phyloP scores from a whole-genome alignment of 92 coral and sea anemone species.

The Epizoanthus ramosus region DNA sequence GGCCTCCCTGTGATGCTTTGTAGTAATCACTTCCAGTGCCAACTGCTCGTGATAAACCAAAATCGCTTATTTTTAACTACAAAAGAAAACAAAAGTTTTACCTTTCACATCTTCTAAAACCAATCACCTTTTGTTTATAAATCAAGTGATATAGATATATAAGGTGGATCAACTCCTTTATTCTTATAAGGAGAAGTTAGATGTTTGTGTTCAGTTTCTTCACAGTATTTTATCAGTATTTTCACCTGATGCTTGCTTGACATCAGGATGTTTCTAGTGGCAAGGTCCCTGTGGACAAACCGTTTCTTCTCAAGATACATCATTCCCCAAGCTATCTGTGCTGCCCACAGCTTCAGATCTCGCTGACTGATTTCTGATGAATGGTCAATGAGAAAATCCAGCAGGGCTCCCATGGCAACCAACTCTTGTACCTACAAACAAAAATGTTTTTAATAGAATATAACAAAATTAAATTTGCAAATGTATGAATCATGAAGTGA shows the following conservation, averaged over 20 bases:
- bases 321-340: slow-evolving; percentile 99
- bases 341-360: slow-evolving; percentile 97
- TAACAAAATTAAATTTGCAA: not conserved
- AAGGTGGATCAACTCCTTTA: not conserved
- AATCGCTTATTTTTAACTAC: slow-evolving; percentile 97
- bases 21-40: slow-evolving; percentile 97
- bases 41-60: slow-evolving; percentile 96
- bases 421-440: slow-evolving; percentile 86
- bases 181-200: not conserved
- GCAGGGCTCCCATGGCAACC: slow-evolving; percentile 94
- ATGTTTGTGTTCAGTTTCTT: not conserved
- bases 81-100: not conserved
- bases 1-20: slow-evolving; percentile 99
- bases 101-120: not conserved
- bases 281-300: slow-evolving; percentile 97
- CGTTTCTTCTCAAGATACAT: slow-evolving; percentile 98
- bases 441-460: not conserved
- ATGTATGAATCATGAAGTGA: not conserved
- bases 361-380: slow-evolving; percentile 77
- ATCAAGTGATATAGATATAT: too few relatives aligned
- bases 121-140: not conserved
- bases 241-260: slow-evolving; percentile 87
- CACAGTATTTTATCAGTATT: not conserved
- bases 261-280: slow-evolving; percentile 96
- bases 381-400: slow-evolving; percentile 84